Conservation (phyloP, 2,797 vertebrate genomes). For the Pelodytes ibericus region DNA sequence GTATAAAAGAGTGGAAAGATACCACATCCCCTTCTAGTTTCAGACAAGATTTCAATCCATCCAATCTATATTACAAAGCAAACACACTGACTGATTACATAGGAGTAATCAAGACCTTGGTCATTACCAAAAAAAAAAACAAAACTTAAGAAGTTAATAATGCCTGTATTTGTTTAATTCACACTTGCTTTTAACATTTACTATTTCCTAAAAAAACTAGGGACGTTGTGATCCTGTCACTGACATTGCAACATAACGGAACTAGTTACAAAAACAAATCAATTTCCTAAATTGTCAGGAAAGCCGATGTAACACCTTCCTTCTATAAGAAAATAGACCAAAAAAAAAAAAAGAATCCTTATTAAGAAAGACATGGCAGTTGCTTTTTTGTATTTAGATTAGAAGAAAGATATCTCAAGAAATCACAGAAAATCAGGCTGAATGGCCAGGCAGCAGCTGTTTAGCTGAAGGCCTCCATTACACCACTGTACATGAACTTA, state of each 20-base stretch:
- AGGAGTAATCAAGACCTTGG: too few relatives aligned
- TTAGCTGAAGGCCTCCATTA: constrained; percentile 44
- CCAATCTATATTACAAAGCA: too few relatives aligned
- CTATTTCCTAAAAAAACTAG: background rate
- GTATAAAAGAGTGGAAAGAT: too few relatives aligned
- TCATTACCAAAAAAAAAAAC: background rate
- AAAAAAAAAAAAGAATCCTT: constrained; percentile 9
- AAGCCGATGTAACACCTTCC: background rate
- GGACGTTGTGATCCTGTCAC: background rate
- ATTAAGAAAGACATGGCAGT: constrained; percentile 20
- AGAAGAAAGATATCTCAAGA: constrained; percentile 10
- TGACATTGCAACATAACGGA: background rate
- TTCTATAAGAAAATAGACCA: background rate
- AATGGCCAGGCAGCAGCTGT: constrained; percentile 43
- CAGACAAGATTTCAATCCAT: too few relatives aligned
- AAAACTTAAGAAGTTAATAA: background rate
- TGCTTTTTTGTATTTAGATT: constrained; percentile 5
- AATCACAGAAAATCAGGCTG: constrained; percentile 10
- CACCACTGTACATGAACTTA: constrained; percentile 33
- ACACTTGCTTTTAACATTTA: background rate
- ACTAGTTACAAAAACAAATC: background rate
- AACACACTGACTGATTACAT: too few relatives aligned
- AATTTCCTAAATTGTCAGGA: background rate
- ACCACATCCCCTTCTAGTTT: too few relatives aligned
- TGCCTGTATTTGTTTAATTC: background rate